Percentiles rank a stretch among this genome's conserved stretches.
These are phyloP conservation scores for Parnassius orleans DNA, from an alignment of 2,888 invertebrate genomes.

Conservation along the genomic window DNA sequence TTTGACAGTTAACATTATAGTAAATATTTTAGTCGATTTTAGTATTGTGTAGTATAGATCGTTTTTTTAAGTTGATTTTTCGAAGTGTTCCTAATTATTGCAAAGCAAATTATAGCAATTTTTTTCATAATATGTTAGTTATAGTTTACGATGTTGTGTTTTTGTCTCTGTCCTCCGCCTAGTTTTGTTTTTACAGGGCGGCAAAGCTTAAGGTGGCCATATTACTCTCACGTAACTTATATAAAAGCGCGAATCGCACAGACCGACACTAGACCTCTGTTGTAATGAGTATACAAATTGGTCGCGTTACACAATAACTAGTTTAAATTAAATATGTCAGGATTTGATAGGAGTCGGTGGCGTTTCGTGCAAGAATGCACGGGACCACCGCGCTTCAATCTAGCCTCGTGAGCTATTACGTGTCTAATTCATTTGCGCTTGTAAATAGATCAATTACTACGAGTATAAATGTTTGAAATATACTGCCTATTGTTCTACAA, in stretches of 20 bases:
- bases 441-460: slow-evolving; percentile 17
- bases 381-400: slow-evolving; percentile 6
- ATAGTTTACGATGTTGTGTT: too few species aligned
- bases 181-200: too few species aligned
- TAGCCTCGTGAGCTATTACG: slow-evolving; percentile 3
- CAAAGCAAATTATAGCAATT: too few species aligned
- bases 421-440: slow-evolving; percentile 15
- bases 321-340: slow-evolving; percentile 3
- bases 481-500: neutral
- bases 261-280: neutral
- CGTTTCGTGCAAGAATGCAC: slow-evolving; percentile 8
- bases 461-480: neutral
- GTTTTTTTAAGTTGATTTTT: too few species aligned
- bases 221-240: too few species aligned
- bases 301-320: neutral
- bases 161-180: too few species aligned
- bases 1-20: too few species aligned
- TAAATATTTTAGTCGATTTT: too few species aligned
- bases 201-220: too few species aligned
- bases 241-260: neutral
- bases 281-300: neutral
- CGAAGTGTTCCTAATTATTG: too few species aligned
- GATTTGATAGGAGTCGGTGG: neutral
- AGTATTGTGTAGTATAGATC: too few species aligned
- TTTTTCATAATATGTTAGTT: too few species aligned